A percentile compares a stretch with the other conserved stretches of the same genome.
These are phyloP conservation scores for Stratiomys singularior DNA, from an alignment of 2,888 invertebrate species.

Conservation along the genomic window DNA sequence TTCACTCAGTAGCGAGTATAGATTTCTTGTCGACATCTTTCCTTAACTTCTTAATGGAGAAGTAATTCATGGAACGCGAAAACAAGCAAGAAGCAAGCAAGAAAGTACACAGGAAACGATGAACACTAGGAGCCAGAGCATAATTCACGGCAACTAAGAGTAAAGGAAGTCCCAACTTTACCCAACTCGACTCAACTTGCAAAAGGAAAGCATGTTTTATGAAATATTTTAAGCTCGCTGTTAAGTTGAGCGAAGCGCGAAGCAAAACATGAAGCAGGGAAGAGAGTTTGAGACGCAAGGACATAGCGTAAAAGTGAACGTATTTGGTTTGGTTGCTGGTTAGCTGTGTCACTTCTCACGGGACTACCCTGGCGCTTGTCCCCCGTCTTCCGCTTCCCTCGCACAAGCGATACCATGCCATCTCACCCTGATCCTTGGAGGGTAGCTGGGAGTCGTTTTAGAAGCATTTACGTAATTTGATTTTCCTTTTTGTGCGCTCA, in stretches of 20 bases:
- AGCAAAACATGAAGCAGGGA: background rate
- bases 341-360: slow-evolving; percentile 18
- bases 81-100: background rate
- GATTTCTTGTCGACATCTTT: slow-evolving; percentile 4
- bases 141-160: background rate
- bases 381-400: too few relatives aligned
- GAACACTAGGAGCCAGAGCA: background rate
- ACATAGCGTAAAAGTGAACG: background rate
- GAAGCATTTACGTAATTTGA: slow-evolving; percentile 39
- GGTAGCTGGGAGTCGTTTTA: slow-evolving; percentile 14
- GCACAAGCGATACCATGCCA: too few relatives aligned
- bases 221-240: background rate
- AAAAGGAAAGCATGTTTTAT: background rate
- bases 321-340: slow-evolving; percentile 3
- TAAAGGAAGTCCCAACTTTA: background rate
- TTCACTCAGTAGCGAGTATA: background rate
- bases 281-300: background rate
- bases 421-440: background rate
- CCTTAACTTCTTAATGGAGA: slow-evolving; percentile 34
- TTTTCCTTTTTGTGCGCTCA: slow-evolving; percentile 29
- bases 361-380: background rate
- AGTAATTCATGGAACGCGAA: slow-evolving; percentile 11
- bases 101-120: background rate
- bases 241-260: background rate
- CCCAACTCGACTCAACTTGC: too few relatives aligned